Evolutionary conservation across 1,140 invertebrate species (phyloP).

Genomic region (Drosophila lacertosa): DNA sequence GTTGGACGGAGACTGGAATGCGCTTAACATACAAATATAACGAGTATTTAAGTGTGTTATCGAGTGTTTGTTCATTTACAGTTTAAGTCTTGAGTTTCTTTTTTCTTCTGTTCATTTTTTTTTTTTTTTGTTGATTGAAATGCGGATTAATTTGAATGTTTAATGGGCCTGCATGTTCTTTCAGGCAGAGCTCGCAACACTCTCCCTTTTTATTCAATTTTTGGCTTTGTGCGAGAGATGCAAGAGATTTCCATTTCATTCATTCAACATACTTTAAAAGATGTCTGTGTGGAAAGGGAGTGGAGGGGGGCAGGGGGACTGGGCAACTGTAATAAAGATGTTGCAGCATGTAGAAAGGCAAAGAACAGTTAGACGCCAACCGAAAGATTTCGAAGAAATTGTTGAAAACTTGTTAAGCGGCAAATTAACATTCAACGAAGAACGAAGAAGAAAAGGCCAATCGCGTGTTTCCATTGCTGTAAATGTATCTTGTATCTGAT

Average conservation of each 20-base stretch:
- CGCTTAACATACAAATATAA: background rate
- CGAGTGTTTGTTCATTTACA: slow-evolving; percentile 9
- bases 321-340: background rate
- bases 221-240: slow-evolving; percentile 12
- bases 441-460: slow-evolving; percentile 55
- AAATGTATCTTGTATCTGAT: slow-evolving; percentile 24
- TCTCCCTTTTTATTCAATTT: slow-evolving; percentile 19
- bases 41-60: background rate
- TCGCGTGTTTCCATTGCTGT: slow-evolving; percentile 21
- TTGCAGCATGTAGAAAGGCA: slow-evolving; percentile 62
- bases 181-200: background rate
- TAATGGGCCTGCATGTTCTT: slow-evolving; percentile 18
- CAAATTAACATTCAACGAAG: slow-evolving; percentile 70
- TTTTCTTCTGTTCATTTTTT: background rate
- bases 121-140: background rate
- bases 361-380: slow-evolving; percentile 70
- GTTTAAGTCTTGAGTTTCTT: background rate
- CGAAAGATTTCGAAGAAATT: slow-evolving; percentile 36
- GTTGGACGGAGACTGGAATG: background rate
- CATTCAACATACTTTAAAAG: slow-evolving; percentile 1
- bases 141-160: slow-evolving; percentile 4
- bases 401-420: slow-evolving; percentile 38
- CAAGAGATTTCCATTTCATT: slow-evolving; percentile 22
- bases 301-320: background rate
- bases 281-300: background rate